A percentile compares a stretch with the other conserved stretches of the same genome.
These are phyloP conservation scores for Vulpes ferrilata DNA, from an alignment of 2,113 vertebrate genomes.

Conservation along the genomic window DNA sequence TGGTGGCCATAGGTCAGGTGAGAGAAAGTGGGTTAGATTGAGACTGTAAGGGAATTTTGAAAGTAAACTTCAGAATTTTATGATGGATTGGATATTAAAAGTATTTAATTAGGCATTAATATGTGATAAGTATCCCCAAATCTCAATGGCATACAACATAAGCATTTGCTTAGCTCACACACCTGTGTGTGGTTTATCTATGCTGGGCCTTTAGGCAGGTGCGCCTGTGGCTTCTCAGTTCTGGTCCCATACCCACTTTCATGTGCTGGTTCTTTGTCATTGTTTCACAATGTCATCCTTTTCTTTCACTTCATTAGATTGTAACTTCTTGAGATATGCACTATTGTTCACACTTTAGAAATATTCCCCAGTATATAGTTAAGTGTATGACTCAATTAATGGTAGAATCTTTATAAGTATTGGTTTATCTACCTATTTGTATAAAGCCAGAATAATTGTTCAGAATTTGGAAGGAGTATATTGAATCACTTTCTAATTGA, in stretches of 20 bases:
- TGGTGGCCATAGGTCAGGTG: neutral
- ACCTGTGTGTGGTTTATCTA: neutral
- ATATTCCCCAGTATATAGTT: neutral
- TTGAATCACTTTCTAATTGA: neutral
- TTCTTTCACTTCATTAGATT: neutral
- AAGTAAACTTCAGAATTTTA: neutral
- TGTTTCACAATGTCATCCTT: neutral
- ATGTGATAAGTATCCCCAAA: neutral
- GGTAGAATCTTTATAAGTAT: neutral
- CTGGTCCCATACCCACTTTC: neutral
- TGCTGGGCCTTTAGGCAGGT: neutral
- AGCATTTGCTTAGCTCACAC: neutral
- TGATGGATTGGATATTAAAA: neutral
- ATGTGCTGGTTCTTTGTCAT: neutral
- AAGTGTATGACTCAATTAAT: conserved; percentile 6
- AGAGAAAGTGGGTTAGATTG: neutral
- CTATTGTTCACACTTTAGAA: neutral
- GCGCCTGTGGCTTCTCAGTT: neutral
- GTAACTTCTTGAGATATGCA: conserved; percentile 16
- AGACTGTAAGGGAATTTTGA: neutral
- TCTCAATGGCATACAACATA: neutral
- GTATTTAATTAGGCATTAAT: neutral
- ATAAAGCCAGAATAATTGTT: neutral
- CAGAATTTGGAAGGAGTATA: neutral
- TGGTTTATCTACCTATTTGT: conserved; percentile 16